These are phyloP conservation scores for Ectropis grisescens DNA, from an alignment of 1,140 invertebrate species.

Conservation along the genomic window DNA sequence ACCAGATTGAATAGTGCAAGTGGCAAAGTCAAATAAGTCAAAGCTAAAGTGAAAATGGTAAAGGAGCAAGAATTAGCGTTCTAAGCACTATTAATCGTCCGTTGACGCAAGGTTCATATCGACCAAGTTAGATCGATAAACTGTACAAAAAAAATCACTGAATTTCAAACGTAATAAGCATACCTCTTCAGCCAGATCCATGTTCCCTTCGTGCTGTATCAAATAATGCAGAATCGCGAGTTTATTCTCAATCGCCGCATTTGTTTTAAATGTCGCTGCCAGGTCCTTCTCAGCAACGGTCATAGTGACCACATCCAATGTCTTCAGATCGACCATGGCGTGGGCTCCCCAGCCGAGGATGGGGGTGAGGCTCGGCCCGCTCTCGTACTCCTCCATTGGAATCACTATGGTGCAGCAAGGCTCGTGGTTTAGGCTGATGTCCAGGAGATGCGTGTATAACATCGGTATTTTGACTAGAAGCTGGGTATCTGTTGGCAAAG, in stretches of 20 bases:
- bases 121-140: too few species aligned
- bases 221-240: slow-evolving; percentile 85
- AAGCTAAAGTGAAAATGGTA: too few species aligned
- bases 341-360: slow-evolving; percentile 71
- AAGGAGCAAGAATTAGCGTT: too few species aligned
- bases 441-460: slow-evolving; percentile 83
- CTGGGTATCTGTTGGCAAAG: slow-evolving; percentile 80
- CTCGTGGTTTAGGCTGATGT: slow-evolving; percentile 84
- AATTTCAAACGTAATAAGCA: too few species aligned
- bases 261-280: slow-evolving; percentile 76
- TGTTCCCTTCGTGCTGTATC: slow-evolving; percentile 79
- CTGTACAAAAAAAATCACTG: too few species aligned
- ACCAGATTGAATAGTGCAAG: too few species aligned
- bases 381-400: slow-evolving; percentile 69
- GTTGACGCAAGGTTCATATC: too few species aligned
- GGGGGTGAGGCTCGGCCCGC: slow-evolving; percentile 76
- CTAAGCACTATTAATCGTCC: too few species aligned
- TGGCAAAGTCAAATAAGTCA: too few species aligned
- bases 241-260: slow-evolving; percentile 76
- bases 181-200: slow-evolving; percentile 78
- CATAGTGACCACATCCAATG: slow-evolving; percentile 78
- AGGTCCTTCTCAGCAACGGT: slow-evolving; percentile 74
- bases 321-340: slow-evolving; percentile 76
- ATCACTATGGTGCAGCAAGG: slow-evolving; percentile 84
- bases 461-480: slow-evolving; percentile 83